Evolutionary conservation across 1,140 invertebrate genomes (phyloP).

Genomic region (Drosophila kohkoa): DNA sequence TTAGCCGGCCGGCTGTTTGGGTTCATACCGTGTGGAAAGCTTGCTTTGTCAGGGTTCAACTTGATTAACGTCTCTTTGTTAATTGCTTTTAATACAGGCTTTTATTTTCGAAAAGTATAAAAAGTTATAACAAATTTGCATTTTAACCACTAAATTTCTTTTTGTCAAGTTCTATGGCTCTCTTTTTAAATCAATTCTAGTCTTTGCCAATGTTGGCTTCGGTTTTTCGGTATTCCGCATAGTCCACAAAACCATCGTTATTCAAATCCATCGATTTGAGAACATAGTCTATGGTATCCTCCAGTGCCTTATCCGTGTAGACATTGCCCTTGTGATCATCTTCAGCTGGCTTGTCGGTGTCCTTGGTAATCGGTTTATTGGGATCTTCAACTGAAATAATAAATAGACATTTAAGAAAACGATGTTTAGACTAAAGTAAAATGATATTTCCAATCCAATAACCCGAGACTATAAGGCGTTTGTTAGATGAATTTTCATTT

Average conservation of each 20-base stretch:
- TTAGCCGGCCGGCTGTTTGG: conserved; percentile 34
- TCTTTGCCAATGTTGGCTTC: conserved; percentile 65
- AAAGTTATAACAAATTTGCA: conserved; percentile 49
- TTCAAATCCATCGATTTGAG: conserved; percentile 90
- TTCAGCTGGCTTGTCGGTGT: conserved; percentile 56
- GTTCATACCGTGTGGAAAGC: conserved; percentile 26
- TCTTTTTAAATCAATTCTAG: conserved; percentile 20
- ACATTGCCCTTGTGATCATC: conserved; percentile 53
- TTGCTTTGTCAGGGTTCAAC: neutral
- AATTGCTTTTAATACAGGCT: neutral
- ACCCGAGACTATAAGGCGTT: conserved; percentile 5
- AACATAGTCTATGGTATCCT: conserved; percentile 89
- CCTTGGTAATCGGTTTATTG: neutral
- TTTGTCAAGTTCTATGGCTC: conserved; percentile 57
- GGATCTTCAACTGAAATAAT: conserved; percentile 61
- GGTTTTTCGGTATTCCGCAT: conserved; percentile 88
- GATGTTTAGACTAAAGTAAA: neutral
- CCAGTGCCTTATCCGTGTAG: conserved; percentile 87
- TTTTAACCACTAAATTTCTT: conserved; percentile 7
- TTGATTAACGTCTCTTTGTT: neutral
- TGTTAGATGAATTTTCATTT: conserved; percentile 2
- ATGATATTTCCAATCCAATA: conserved; percentile 13
- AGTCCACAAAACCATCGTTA: conserved; percentile 92
- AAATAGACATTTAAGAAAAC: conserved; percentile 24
- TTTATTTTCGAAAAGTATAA: conserved; percentile 43